Base-by-base conservation (phyloP, 2,113 vertebrate species). In the Aptenodytes patagonicus region DNA sequence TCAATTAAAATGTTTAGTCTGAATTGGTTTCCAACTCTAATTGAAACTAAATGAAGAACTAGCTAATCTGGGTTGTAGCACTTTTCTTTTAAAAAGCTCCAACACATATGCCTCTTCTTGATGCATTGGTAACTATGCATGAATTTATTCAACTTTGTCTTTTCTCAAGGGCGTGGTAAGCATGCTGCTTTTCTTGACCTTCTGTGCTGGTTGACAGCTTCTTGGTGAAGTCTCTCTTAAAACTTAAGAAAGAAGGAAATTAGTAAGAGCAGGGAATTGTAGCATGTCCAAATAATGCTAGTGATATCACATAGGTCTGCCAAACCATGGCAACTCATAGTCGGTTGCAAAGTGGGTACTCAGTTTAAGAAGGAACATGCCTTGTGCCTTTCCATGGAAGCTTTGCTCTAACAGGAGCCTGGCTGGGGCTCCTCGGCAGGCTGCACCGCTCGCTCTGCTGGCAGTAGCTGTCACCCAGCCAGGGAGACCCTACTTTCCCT, bases 1-100 rank as follows among this genome's bases (percentile, higher is more conserved):
- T 95, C 52, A 75, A 75, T 60, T 95, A 89, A 90, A 96, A 83
- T 64, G 42, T 81, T 94, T 90, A 60, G 60, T 90, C 90, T 92
- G 83, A 93, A 73, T 81, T 71, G 24, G 11, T 90, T 92, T 80
- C 95, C 83, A 94, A 9, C 85, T 94, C 18, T 71, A 66, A 70
- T 54, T 88, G 87, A 92, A 96, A 87, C 7, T 79, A 76, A 91
- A 91, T 54, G 9, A 93, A 68, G 69, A 78, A 70, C 42, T 71
- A 83, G 32, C 29, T 96, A 78, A 83, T 89, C 69, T 79, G 75
- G 13, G 10, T 87, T 71, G 64, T 34, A 91, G 42, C 9, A 38
- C 28, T 94, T 91, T 38, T 64, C 64, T 94, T 91, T 95, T 62
- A 54, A 71, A 78, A 86, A 66, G 20, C 28, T 92, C 71, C 82